Percentiles rank a stretch among this genome's conserved stretches.
These are phyloP conservation scores for Fopius arisanus DNA, from an alignment of 1,140 invertebrate species.

Conservation along the genomic window DNA sequence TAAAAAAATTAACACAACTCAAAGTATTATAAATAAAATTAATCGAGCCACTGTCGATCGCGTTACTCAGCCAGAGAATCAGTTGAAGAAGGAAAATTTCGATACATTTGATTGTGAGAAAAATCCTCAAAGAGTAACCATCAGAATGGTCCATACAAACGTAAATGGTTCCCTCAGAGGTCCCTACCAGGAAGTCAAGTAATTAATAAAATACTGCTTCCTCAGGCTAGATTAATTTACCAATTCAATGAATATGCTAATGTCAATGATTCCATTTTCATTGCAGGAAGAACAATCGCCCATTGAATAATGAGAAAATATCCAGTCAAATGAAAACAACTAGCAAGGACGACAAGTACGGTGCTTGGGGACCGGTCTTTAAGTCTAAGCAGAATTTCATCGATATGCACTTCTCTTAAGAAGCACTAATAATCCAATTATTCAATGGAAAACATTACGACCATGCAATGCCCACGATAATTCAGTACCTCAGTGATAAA, in stretches of 20 bases:
- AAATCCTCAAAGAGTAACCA: not conserved
- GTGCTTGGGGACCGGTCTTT: constrained; percentile 74
- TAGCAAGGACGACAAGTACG: constrained; percentile 65
- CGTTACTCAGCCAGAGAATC: constrained; percentile 12
- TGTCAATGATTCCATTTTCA: constrained; percentile 2
- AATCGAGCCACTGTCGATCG: constrained; percentile 33
- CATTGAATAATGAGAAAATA: constrained; percentile 9
- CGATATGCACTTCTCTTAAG: constrained; percentile 73
- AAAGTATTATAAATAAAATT: constrained; percentile 24
- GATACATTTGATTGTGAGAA: not conserved
- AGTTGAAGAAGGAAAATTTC: constrained; percentile 21
- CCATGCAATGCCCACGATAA: constrained; percentile 4
- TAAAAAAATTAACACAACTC: not conserved
- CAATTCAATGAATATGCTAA: not conserved
- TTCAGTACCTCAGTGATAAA: not conserved
- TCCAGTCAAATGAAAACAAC: constrained; percentile 36
- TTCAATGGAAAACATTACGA: not conserved
- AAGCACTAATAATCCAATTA: constrained; percentile 11
- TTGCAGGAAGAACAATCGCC: constrained; percentile 61
- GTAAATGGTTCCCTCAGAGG: constrained; percentile 41
- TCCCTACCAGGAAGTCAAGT: constrained; percentile 52
- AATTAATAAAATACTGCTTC: constrained; percentile 25
- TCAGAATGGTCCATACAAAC: constrained; percentile 49
- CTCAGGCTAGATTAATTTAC: not conserved
- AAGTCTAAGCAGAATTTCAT: constrained; percentile 77